Evolutionary conservation across 2,113 vertebrate genomes (phyloP).

Genomic region (Strix uralensis): DNA sequence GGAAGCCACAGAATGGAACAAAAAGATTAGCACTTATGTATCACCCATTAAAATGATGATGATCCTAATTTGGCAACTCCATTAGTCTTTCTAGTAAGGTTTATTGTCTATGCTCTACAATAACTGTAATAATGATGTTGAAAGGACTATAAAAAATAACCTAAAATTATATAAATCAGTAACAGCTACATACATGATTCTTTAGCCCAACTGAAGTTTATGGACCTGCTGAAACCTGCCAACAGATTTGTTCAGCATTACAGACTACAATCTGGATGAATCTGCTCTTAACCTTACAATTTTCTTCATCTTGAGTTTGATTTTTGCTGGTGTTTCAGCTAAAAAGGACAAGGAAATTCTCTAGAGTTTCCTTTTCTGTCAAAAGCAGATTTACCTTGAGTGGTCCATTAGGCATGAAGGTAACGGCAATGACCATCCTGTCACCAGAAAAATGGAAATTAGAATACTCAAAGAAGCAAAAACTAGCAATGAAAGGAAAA

Average conservation of each 20-base stretch:
- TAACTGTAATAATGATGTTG: background rate
- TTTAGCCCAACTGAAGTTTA: background rate
- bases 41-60: constrained; percentile 11
- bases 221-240: background rate
- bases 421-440: background rate
- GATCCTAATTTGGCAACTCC: background rate
- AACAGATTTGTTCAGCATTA: background rate
- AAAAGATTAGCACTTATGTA: background rate
- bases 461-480: background rate
- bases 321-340: background rate
- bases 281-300: background rate
- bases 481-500: background rate
- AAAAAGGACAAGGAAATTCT: background rate
- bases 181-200: background rate
- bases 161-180: constrained; percentile 4
- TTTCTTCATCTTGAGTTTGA: background rate
- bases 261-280: background rate
- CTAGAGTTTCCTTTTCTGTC: background rate
- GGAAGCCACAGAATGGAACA: background rate
- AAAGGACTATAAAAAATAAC: background rate
- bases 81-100: constrained; percentile 27
- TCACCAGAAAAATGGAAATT: background rate
- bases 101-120: constrained; percentile 8
- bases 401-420: background rate
- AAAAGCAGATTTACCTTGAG: background rate